Conservation (phyloP, 2,113 vertebrate genomes). For the Malurus cyaneus region DNA sequence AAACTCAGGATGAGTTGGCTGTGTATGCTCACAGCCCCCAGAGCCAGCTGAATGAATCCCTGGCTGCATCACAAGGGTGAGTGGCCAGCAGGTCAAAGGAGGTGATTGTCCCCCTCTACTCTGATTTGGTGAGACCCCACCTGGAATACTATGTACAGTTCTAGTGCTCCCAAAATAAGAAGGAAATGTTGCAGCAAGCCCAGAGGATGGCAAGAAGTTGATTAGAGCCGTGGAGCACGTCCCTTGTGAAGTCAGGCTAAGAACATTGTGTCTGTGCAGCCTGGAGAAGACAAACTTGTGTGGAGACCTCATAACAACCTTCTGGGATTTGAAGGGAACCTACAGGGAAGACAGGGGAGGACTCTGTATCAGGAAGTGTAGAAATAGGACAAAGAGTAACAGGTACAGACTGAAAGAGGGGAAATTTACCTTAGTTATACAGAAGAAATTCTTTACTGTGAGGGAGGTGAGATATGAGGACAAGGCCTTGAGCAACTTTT, state of each 20-base stretch:
- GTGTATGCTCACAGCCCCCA: neutral
- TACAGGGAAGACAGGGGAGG: neutral
- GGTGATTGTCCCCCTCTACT: neutral
- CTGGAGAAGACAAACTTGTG: neutral
- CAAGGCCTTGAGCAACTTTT: neutral
- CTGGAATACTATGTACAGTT: neutral
- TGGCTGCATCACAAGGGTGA: neutral
- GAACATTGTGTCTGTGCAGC: neutral
- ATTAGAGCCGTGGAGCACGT: neutral
- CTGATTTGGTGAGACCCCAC: neutral
- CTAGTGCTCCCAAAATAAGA: neutral
- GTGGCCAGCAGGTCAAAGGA: neutral
- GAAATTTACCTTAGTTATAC: neutral
- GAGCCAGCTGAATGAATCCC: neutral
- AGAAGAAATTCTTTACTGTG: neutral
- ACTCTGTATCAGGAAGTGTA: neutral
- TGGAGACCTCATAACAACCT: neutral
- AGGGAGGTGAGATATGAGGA: neutral
- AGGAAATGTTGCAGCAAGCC: neutral
- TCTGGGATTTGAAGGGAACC: neutral
- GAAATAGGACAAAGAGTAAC: neutral
- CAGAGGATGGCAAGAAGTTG: neutral
- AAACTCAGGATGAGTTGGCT: rapidly evolving
- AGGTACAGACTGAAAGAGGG: neutral
- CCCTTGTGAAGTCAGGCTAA: neutral